phyloP scores from a whole-genome alignment of 2,888 invertebrate genomes.

The Lithosia quadra region DNA sequence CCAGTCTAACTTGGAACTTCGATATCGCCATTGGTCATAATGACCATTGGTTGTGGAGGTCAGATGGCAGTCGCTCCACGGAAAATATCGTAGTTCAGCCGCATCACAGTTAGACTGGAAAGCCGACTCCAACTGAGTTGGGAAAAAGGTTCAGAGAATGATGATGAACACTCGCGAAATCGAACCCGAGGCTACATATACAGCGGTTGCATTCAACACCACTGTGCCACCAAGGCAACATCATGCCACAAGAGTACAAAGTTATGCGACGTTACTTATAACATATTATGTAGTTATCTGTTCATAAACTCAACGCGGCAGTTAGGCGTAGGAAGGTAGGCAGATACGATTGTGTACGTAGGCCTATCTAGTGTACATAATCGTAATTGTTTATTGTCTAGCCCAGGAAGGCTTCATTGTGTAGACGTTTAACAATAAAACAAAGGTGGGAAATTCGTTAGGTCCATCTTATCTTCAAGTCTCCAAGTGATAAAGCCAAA shows the following conservation, averaged over 20 bases:
- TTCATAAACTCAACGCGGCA: conserved; percentile 3
- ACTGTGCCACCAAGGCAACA: too few species aligned
- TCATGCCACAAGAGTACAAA: neutral
- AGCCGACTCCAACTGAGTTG: too few species aligned
- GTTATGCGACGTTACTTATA: neutral
- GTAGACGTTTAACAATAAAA: conserved; percentile 11
- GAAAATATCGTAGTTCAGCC: too few species aligned
- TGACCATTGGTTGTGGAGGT: too few species aligned
- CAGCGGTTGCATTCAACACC: too few species aligned
- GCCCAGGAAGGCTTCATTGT: conserved; percentile 13
- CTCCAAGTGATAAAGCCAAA: neutral
- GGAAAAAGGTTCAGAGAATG: too few species aligned
- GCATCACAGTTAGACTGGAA: too few species aligned
- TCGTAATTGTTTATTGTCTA: conserved; percentile 25
- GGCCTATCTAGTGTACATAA: conserved; percentile 9
- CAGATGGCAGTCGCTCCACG: too few species aligned
- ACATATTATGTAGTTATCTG: neutral
- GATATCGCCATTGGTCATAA: too few species aligned
- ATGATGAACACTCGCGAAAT: too few species aligned
- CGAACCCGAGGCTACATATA: too few species aligned
- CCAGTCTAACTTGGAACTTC: too few species aligned
- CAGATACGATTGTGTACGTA: conserved; percentile 7
- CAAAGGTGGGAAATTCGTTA: conserved; percentile 15
- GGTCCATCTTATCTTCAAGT: neutral
- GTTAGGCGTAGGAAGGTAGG: conserved; percentile 7